Base-by-base conservation (phyloP, 2,797 vertebrate genomes). In the Pachyuromys duprasi region DNA sequence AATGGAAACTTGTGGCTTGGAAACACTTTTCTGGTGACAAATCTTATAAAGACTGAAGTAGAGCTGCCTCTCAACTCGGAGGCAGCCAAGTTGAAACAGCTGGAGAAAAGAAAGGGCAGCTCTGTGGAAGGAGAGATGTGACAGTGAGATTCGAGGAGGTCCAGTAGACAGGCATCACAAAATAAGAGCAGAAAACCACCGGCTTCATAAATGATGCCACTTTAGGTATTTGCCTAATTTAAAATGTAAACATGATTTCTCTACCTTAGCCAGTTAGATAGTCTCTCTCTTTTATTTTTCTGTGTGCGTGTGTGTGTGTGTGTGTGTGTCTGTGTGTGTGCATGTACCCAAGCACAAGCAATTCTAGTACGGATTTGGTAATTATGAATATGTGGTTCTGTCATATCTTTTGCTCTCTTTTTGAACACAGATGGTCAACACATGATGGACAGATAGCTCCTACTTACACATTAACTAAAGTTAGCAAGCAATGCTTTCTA, bases 91-190 rank as follows among this genome's bases (percentile, higher is more conserved):
- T 2, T 24, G 36, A 24, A 2, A 1, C 28, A 0, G 45, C 12
- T 36, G 11, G 22, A 2, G 18, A 63, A 67, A 45, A 49, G 42
- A 8, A 62, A 65, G 15, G 28, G 6, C 31, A 15, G 8, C 6
- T 65, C 6, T 79, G 20, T 49, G 33, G 39, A 69, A 0, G 3
- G 75, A 33, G 17, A 49, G 8, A 76, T 15, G 17, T 8, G 80
- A 11, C 1, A 0, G 33, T 20, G 15, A 31, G 2, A 3, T 0
- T 0, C 1, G 81, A 28, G 24, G 33, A 70, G 60, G 36, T 0
- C 36, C 70, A 86, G 31, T 57, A 33, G 67, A 69, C 28, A 13
- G 24, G 12, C 1, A 3, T 3, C 60, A n/a, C 4, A 67, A 82
- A 82, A 39, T 1, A 33, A 76, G 20, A 36, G 26, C 9, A 67